phyloP scores from a whole-genome alignment of 2,797 vertebrate genomes.

The Coregonus sp. region DNA sequence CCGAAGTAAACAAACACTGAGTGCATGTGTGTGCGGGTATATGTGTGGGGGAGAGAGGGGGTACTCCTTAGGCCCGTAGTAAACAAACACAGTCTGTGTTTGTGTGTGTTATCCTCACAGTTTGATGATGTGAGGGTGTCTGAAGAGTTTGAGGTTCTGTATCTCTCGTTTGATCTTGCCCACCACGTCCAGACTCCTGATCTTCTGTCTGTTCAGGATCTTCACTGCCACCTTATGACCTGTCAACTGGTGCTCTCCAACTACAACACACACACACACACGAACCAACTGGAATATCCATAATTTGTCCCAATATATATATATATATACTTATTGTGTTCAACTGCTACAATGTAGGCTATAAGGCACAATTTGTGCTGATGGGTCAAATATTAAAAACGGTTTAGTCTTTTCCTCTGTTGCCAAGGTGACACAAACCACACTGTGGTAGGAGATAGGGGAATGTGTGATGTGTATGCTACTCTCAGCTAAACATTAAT shows the following conservation, averaged over 20 bases:
- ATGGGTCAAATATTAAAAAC: neutral
- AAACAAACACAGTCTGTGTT: conserved; percentile 6
- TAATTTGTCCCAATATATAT: neutral
- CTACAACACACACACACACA: conserved; percentile 65
- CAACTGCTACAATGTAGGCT: neutral
- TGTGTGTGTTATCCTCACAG: conserved; percentile 81
- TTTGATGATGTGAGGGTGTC: conserved; percentile 99
- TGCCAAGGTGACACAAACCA: neutral
- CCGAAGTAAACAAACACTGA: conserved; percentile 3
- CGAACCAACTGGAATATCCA: conserved; percentile 27
- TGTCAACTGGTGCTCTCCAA: conserved; percentile 95
- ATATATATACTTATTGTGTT: neutral
- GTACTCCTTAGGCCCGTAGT: neutral
- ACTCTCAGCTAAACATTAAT: neutral
- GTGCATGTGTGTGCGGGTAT: neutral
- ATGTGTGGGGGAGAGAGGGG: neutral
- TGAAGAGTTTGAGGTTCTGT: conserved; percentile 97
- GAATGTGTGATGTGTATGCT: neutral
- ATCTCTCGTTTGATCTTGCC: conserved; percentile 99
- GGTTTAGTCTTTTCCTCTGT: neutral
- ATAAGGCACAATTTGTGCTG: neutral
- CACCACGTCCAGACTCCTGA: conserved; percentile 97
- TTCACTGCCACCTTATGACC: conserved; percentile 99
- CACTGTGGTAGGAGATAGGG: neutral
- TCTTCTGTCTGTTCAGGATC: conserved; percentile 97